These are phyloP conservation scores for Picathartes gymnocephalus DNA, from an alignment of 2,113 vertebrate genomes.

Conservation along the genomic window DNA sequence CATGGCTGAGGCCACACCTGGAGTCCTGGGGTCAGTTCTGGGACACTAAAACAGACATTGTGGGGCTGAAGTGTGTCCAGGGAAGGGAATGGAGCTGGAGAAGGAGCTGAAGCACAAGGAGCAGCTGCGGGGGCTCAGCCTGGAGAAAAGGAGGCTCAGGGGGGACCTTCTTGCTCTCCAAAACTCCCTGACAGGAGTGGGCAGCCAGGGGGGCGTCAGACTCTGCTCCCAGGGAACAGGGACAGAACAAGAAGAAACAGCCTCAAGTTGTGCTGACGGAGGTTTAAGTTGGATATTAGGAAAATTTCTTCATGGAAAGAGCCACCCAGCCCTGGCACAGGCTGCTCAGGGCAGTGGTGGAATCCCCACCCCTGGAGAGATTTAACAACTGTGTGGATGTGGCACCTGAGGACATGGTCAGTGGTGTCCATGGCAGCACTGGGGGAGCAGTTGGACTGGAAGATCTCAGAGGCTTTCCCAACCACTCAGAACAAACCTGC, in stretches of 20 bases:
- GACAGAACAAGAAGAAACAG: not conserved
- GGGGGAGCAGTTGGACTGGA: not conserved
- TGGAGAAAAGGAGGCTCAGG: not conserved
- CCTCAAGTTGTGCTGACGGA: not conserved
- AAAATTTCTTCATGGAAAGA: not conserved
- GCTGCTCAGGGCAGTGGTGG: not conserved
- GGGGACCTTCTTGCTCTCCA: rapidly evolving
- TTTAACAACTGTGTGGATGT: not conserved
- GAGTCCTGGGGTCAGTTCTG: not conserved
- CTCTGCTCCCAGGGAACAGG: not conserved
- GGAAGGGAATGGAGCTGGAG: not conserved
- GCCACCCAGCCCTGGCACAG: no score
- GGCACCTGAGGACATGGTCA: not conserved
- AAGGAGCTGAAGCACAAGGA: not conserved
- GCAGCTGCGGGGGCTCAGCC: rapidly evolving
- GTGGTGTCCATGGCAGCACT: not conserved
- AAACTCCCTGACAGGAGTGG: not conserved
- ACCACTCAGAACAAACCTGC: rapidly evolving
- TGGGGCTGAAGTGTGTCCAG: not conserved
- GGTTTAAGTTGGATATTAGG: not conserved
- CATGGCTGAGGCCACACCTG: not conserved
- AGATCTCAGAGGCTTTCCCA: not conserved
- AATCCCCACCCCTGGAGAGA: not conserved
- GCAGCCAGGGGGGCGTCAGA: rapidly evolving
- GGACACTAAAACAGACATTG: rapidly evolving